Percentiles rank a stretch among this genome's conserved stretches.
Evolutionary conservation across 1,140 invertebrate genomes (phyloP).

Genomic region (Pomacea maculata): DNA sequence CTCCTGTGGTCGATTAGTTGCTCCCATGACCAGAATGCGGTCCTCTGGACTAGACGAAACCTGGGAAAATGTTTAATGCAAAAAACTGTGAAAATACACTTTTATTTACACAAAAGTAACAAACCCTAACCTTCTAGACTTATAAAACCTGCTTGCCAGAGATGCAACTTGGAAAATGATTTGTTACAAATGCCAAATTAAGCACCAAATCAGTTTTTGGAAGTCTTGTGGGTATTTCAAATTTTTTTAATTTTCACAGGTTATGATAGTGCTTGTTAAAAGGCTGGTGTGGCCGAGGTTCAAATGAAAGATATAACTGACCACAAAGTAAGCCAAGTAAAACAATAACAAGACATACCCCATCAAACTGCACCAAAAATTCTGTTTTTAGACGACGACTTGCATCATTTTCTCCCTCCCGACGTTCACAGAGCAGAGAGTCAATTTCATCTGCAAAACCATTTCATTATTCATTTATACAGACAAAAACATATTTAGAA

Average conservation of each 20-base stretch:
- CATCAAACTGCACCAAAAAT: constrained; percentile 91
- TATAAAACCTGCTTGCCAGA: too few relatives aligned
- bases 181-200: too few relatives aligned
- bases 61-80: constrained; percentile 32
- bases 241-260: too few relatives aligned
- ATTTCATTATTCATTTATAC: not conserved
- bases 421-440: constrained; percentile 89
- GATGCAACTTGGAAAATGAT: too few relatives aligned
- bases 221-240: too few relatives aligned
- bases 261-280: too few relatives aligned
- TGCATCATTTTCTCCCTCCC: constrained; percentile 93
- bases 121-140: not conserved
- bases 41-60: constrained; percentile 75
- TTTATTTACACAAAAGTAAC: constrained; percentile 6
- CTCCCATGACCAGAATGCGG: constrained; percentile 93
- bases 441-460: constrained; percentile 86
- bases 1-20: constrained; percentile 92
- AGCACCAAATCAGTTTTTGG: too few relatives aligned
- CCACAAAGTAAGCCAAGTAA: too few relatives aligned
- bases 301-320: too few relatives aligned
- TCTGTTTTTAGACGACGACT: constrained; percentile 95
- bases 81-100: not conserved
- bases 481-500: not conserved
- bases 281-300: too few relatives aligned
- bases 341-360: constrained; percentile 73